Percentiles rank a stretch among this genome's conserved stretches.
Evolutionary conservation across 2,113 vertebrate species (phyloP).

Genomic region (Chinchilla lanigera): DNA sequence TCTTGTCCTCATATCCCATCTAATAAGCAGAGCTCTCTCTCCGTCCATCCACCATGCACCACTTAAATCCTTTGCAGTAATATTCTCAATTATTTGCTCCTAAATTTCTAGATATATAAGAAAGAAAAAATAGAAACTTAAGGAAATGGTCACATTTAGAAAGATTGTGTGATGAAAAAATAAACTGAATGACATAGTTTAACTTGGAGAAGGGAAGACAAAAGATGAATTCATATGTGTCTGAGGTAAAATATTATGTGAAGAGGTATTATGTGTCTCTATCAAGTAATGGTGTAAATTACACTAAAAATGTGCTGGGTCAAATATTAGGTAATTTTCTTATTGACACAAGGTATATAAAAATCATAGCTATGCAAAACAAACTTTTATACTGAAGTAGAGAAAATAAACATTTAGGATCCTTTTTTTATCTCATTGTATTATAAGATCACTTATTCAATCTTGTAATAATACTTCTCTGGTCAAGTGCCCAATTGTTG

Average conservation of each 20-base stretch:
- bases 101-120: slow-evolving; percentile 40
- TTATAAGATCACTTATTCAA: not conserved
- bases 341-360: not conserved
- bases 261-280: not conserved
- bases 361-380: not conserved
- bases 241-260: slow-evolving; percentile 12
- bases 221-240: slow-evolving; percentile 25
- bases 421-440: not conserved
- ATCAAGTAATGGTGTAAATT: not conserved
- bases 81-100: not conserved
- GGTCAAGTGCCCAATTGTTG: not conserved
- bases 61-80: slow-evolving; percentile 22
- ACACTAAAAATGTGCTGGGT: not conserved
- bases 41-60: not conserved
- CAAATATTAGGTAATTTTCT: not conserved
- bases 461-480: slow-evolving; percentile 11
- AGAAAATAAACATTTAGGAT: not conserved
- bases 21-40: not conserved
- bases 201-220: not conserved
- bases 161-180: not conserved
- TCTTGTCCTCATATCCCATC: not conserved
- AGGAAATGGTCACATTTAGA: not conserved
- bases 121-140: not conserved
- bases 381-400: not conserved
- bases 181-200: not conserved